These are phyloP conservation scores for Anagyrus pseudococci DNA, from an alignment of 2,888 invertebrate genomes.

Conservation along the genomic window DNA sequence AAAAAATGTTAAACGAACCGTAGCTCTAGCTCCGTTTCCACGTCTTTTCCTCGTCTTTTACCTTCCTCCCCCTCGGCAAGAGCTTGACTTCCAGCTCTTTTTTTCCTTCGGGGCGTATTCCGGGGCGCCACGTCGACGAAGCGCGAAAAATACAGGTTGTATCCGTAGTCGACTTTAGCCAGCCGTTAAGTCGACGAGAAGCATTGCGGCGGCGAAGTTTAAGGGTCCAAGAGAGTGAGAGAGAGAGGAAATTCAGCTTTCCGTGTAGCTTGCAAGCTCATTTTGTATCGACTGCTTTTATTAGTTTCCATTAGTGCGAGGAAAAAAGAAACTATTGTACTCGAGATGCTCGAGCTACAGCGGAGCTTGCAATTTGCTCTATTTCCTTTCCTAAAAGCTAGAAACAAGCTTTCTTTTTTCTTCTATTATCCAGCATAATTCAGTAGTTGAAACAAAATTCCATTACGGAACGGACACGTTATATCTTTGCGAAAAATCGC, in stretches of 20 bases:
- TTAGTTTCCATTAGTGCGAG: slow-evolving; percentile 14
- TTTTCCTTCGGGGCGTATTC: slow-evolving; percentile 22
- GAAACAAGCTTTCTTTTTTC: no score
- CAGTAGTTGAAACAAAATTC: no score
- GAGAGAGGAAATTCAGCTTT: background rate
- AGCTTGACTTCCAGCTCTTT: slow-evolving; percentile 20
- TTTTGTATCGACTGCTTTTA: slow-evolving; percentile 15
- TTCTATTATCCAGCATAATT: no score
- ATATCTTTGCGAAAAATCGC: no score
- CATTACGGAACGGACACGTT: no score
- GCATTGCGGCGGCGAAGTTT: background rate
- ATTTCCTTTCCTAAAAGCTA: no score
- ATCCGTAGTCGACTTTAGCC: slow-evolving; percentile 29
- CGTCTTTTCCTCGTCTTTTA: slow-evolving; percentile 15
- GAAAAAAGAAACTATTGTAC: slow-evolving; percentile 5
- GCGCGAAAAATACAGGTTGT: slow-evolving; percentile 45
- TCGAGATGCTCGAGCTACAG: background rate
- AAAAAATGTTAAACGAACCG: slow-evolving; percentile 45
- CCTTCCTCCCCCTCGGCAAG: no score
- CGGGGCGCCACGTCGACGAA: slow-evolving; percentile 40
- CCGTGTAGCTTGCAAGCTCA: background rate
- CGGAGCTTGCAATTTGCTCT: no score
- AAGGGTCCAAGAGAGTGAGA: no score
- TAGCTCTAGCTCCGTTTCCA: slow-evolving; percentile 4
- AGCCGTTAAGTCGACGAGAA: slow-evolving; percentile 3